Base-by-base conservation (phyloP, 2,888 invertebrate species). In the Xestoiulus laeticollis region DNA sequence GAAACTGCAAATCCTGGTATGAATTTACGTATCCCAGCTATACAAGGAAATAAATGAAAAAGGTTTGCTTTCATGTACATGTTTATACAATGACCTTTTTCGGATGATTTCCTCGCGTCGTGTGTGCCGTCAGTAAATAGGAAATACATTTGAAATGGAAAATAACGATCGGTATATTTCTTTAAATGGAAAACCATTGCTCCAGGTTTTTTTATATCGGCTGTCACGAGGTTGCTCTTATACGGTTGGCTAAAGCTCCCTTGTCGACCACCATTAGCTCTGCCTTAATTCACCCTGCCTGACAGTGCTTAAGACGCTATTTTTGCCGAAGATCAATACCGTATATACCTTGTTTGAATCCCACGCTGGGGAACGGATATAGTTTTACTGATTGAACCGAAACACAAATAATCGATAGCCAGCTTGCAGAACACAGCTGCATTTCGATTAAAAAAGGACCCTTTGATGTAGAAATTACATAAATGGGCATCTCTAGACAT, bases 221-320 rank as follows among this genome's bases (percentile, higher is more conserved):
- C 78, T 78, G 78, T 78, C 78, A 78, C 26, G 1, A 30, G 78
- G 78, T 78, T 78, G 78, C 78, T 78, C 78, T 78, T 78, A 10
- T 78, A 78, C 78, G 78, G 22, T 26, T 78, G 78, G 78, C 78
- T 78, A 30, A 78, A 78, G 78, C 78, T 78, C 78, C 78, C 78
- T 78, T 30, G 78, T 78, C 78, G 78, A 78, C 78, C 78, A 78
- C 78, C 78, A 78, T 78, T 78, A 78, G 78, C 78, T 78, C 78
- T 30, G 78, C 78, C 78, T 78, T 78, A 78, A 78, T 78, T 78
- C 78, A 78, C 78, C 78, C 30, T 14, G 78, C 78, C 78, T 78
- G 78, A 78, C 78, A 78, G 78, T 30, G 78, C 78, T 78, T 30
- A 78, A 78, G 78, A 78, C 78, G 30, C 30, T 78, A 30, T 19